These are phyloP conservation scores for Protodeltote pygarga DNA, from an alignment of 2,888 invertebrate species.

Conservation along the genomic window DNA sequence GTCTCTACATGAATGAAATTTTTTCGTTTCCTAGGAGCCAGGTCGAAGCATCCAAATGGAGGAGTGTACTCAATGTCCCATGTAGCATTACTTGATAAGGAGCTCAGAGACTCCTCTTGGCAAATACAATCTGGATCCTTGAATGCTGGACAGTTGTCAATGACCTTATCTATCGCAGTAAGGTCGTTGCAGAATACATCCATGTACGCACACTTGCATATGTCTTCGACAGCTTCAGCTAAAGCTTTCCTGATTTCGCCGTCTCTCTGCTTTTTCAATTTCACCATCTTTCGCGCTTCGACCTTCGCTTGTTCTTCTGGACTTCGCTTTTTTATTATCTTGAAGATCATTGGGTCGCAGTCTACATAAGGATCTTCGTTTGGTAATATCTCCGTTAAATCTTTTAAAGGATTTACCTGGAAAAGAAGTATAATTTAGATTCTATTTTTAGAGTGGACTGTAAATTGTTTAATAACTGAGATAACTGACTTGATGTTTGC, in stretches of 20 bases:
- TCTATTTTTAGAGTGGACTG: no score
- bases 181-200: constrained; percentile 82
- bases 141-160: constrained; percentile 78
- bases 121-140: constrained; percentile 80
- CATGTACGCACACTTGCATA: constrained; percentile 84
- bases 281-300: constrained; percentile 84
- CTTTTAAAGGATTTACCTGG: constrained; percentile 89
- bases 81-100: constrained; percentile 87
- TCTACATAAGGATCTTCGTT: constrained; percentile 90
- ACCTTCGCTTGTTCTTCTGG: constrained; percentile 85
- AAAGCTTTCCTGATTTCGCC: constrained; percentile 82
- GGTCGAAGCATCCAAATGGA: constrained; percentile 89
- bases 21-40: constrained; percentile 81
- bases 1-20: constrained; percentile 87
- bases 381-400: constrained; percentile 83
- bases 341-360: constrained; percentile 90
- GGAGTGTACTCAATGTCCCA: constrained; percentile 91
- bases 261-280: constrained; percentile 84
- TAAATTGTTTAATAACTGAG: no score
- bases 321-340: constrained; percentile 88
- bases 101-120: constrained; percentile 74
- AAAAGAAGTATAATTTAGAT: constrained; percentile 20
- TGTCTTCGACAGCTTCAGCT: constrained; percentile 77
- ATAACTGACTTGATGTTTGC: no score
- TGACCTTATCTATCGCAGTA: constrained; percentile 77